Base-by-base conservation (phyloP, 2,797 vertebrate species). In the Decapterus maruadsi region DNA sequence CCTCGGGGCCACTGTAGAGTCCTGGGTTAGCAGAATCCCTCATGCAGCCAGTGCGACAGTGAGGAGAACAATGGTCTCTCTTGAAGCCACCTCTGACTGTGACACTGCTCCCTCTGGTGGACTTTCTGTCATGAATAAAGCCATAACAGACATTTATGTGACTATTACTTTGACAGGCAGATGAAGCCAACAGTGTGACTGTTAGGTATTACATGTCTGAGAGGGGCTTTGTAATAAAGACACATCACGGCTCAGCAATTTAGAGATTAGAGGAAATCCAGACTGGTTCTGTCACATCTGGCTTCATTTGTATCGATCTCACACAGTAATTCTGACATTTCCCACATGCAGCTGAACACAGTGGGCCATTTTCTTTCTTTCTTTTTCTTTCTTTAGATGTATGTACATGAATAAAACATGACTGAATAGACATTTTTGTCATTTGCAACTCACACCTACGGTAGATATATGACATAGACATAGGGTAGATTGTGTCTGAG, bases 31-130 rank as follows among this genome's bases (percentile, higher is more conserved):
- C 31, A 4, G 31, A 34, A 26, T 26, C 13, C 31, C 13, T 42
- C n/a, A 60, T 43, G 66, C 40, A 66, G 65, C 46, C 26, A 26
- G 43, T 45, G 51, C 12, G 42, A 45, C 38, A 16, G n/a, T 55
- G 38, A 6, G n/a, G 11, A 34, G 19, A 45, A 34, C 2, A 55
- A 14, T 16, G 3, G 48, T 40, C n/a, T 51, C 45, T 56, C 20
- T 31, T 31, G 10, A n/a, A 31, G 19, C 46, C 55, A 51, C 48
- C 34, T 6, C 66, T 22, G 8, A 38, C 51, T 26, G 59, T 51
- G 26, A 56, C 36, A 45, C 1, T 14, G 36, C 11, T 2, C 42
- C 45, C 31, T 31, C 36, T 59, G 3, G n/a, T 20, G 40, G 13
- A 26, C 13, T 26, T 42, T 10, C 34, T 58, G 29, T 46, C 9